These are phyloP conservation scores for Molossus alvarezi DNA, from an alignment of 2,797 vertebrate genomes.

Conservation along the genomic window DNA sequence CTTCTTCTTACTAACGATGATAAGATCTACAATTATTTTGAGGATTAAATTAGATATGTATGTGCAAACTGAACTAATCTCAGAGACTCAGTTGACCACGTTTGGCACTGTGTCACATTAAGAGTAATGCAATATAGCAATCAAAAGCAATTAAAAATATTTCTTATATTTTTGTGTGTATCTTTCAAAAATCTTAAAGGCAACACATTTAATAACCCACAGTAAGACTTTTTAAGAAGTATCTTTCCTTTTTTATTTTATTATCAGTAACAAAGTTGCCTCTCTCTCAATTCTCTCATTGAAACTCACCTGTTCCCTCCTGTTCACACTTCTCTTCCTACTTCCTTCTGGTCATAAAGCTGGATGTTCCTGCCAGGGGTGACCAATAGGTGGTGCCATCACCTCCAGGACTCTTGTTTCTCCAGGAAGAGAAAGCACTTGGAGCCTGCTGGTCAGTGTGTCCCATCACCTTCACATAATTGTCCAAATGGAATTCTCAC, in stretches of 20 bases:
- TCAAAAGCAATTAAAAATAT: background rate
- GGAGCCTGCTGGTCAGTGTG: background rate
- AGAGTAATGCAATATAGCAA: background rate
- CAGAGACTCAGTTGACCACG: background rate
- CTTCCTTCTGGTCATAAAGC: background rate
- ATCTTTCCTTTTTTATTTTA: background rate
- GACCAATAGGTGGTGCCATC: background rate
- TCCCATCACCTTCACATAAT: background rate
- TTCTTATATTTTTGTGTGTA: background rate
- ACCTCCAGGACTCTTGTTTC: background rate
- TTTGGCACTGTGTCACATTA: background rate
- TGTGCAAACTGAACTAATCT: background rate
- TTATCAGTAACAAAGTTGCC: background rate
- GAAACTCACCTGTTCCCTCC: background rate
- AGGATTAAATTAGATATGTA: background rate
- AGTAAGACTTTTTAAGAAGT: background rate
- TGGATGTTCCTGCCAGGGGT: background rate
- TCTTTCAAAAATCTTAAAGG: background rate
- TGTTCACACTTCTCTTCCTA: background rate
- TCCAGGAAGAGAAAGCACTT: background rate
- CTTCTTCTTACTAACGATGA: background rate
- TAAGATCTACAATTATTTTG: background rate
- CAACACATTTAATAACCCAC: background rate
- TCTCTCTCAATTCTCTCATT: background rate
- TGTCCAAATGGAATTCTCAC: slow-evolving; percentile 3